phyloP scores from a whole-genome alignment of 2,113 vertebrate species.

The Menidia beryllina region DNA sequence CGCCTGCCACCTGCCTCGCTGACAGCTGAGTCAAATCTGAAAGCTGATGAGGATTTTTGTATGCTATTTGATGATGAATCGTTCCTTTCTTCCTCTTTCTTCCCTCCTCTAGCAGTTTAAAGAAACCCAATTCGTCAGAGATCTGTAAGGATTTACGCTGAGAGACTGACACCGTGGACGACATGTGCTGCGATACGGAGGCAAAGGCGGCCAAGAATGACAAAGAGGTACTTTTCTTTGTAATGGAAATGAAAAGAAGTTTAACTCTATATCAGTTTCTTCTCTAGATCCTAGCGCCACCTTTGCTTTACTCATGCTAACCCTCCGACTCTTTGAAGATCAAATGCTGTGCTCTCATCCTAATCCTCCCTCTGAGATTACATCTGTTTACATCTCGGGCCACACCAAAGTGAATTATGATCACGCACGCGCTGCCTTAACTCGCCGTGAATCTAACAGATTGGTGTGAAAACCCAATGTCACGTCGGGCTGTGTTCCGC shows the following conservation, averaged over 20 bases:
- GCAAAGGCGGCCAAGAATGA: slow-evolving; percentile 78
- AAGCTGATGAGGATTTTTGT: slow-evolving; percentile 55
- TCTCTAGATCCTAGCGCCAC: slow-evolving; percentile 34
- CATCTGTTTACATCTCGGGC: slow-evolving; percentile 62
- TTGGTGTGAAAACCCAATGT: slow-evolving; percentile 43
- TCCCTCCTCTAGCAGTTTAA: slow-evolving; percentile 34
- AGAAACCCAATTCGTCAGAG: slow-evolving; percentile 50
- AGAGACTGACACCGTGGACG: slow-evolving; percentile 77
- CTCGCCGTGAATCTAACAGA: slow-evolving; percentile 41
- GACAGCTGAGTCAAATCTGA: slow-evolving; percentile 46
- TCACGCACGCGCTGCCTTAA: slow-evolving; percentile 35
- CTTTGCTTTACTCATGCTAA: slow-evolving; percentile 55
- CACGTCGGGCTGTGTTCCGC: slow-evolving; percentile 47
- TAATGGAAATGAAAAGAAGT: slow-evolving; percentile 74
- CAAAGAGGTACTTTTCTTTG: slow-evolving; percentile 72
- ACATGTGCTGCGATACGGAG: slow-evolving; percentile 75
- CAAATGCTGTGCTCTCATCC: slow-evolving; percentile 45
- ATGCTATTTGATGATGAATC: slow-evolving; percentile 65
- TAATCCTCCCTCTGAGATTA: slow-evolving; percentile 63
- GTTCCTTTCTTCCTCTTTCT: slow-evolving; percentile 32
- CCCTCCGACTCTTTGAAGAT: slow-evolving; percentile 67
- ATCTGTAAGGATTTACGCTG: slow-evolving; percentile 77
- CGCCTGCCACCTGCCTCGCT: slow-evolving; percentile 34
- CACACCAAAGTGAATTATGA: slow-evolving; percentile 61
- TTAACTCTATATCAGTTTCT: slow-evolving; percentile 54